These are phyloP conservation scores for Ochotona princeps DNA, from an alignment of 2,113 vertebrate species.

Conservation along the genomic window DNA sequence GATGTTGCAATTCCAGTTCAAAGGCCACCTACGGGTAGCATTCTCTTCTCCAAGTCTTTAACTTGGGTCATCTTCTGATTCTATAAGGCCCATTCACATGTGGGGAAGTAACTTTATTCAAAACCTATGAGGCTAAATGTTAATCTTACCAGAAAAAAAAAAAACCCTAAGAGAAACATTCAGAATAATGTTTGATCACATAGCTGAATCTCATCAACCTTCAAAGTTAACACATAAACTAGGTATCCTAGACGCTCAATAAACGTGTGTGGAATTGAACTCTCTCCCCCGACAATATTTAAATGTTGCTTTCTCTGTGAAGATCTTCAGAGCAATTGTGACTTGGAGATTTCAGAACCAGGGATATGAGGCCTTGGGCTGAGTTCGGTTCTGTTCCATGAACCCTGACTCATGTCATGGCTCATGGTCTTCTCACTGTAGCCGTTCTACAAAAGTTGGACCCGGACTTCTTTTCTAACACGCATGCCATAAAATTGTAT, in stretches of 20 bases:
- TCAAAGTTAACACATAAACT: not conserved
- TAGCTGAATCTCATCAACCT: not conserved
- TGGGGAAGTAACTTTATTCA: not conserved
- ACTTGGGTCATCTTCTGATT: not conserved
- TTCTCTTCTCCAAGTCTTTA: not conserved
- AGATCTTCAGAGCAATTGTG: not conserved
- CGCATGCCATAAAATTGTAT: not conserved
- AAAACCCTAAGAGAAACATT: not conserved
- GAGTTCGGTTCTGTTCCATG: not conserved
- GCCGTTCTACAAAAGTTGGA: not conserved
- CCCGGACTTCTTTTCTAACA: not conserved
- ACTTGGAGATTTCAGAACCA: not conserved
- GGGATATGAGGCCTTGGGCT: not conserved
- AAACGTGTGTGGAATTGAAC: not conserved
- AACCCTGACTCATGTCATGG: not conserved
- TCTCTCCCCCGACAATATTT: not conserved
- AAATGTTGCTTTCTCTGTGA: not conserved
- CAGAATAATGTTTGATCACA: not conserved
- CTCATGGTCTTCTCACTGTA: not conserved
- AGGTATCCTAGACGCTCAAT: not conserved
- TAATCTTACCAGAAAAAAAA: not conserved
- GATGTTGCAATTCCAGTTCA: not conserved
- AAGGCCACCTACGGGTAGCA: not conserved
- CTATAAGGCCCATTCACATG: not conserved
- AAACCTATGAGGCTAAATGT: not conserved